Evolutionary conservation across 2,888 invertebrate species (phyloP), one percentile per base, ranked within the genome.

Genomic region (Heliconius ethilla): DNA sequence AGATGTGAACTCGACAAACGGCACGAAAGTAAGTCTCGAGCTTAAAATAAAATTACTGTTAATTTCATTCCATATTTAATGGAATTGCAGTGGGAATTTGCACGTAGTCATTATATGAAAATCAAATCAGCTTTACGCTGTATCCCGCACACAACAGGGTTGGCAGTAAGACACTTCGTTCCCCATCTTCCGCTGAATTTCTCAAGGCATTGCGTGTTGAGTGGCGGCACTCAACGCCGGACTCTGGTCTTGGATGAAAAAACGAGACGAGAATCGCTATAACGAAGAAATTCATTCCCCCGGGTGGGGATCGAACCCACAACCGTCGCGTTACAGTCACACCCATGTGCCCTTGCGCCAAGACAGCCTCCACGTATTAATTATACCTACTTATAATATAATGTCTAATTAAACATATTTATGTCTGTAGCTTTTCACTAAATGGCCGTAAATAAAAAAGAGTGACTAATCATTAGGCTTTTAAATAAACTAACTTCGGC

Each of bases 1-100:
- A 73, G 33, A 70, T 62, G 65, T 51, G 59, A 76, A 75, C 70
- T 59, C 75, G 72, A 75, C 62, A 45, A 70, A 77, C 73, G 76
- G 75, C 37, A 72, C n/a, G 40, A 55, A 74, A n/a, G 65, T 59
- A 11, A 45, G 59, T 40, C 15, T 37, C 33, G 67, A n/a, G 25
- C 37, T 69, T 25, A 25, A 69, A 69, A 69, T 69, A 69, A 69
- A 33, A 40, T 25, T 40, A 69, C 67, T n/a, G 13, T 69, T 69
- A 25, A 40, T 40, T 69, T 25, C 25, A 40, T 69, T 69, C 7
- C 13, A 69, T 69, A 40, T 25, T 40, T 40, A n/a, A 40, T 40
- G 6, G n/a, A 37, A 40, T n/a, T 69, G 40, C 13, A 25, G 13
- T 25, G 13, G 11, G 37, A 13, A 15, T 40, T 25, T 40, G 11